These are phyloP conservation scores for Leptopilina syphax DNA, from an alignment of 2,888 invertebrate genomes.

Conservation along the genomic window DNA sequence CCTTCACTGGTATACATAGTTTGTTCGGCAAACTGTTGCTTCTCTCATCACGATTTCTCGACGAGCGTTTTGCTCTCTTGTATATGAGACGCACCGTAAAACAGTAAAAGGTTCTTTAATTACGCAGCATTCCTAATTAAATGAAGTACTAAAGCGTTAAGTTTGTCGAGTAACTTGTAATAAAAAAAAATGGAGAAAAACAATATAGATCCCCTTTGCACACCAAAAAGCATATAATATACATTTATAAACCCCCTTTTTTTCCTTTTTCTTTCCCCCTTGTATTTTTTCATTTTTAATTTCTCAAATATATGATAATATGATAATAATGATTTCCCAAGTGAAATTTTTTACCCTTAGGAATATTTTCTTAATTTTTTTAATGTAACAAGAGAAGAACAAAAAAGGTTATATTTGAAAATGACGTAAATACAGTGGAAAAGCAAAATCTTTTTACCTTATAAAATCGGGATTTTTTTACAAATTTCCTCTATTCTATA, in stretches of 20 bases:
- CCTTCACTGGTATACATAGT: neutral
- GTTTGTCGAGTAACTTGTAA: neutral
- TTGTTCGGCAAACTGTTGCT: constrained; percentile 25
- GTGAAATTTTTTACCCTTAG: no score
- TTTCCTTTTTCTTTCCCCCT: neutral
- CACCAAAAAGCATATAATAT: neutral
- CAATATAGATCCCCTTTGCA: neutral
- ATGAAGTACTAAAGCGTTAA: constrained; percentile 32
- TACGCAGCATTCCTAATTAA: constrained; percentile 42
- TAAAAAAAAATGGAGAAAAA: neutral
- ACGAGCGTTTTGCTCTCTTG: neutral
- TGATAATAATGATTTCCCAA: no score
- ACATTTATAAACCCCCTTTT: neutral
- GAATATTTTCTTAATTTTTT: no score
- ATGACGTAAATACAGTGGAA: no score
- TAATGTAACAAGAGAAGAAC: no score
- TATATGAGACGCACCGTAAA: constrained; percentile 22
- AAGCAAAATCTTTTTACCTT: no score
- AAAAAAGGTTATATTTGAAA: no score
- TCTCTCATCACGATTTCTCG: constrained; percentile 18
- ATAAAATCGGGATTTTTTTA: no score
- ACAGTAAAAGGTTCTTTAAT: constrained; percentile 40
- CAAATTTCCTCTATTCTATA: no score
- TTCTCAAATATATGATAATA: no score
- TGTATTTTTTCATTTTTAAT: neutral